phyloP scores from a whole-genome alignment of 2,797 vertebrate species.

The Fringilla coelebs region DNA sequence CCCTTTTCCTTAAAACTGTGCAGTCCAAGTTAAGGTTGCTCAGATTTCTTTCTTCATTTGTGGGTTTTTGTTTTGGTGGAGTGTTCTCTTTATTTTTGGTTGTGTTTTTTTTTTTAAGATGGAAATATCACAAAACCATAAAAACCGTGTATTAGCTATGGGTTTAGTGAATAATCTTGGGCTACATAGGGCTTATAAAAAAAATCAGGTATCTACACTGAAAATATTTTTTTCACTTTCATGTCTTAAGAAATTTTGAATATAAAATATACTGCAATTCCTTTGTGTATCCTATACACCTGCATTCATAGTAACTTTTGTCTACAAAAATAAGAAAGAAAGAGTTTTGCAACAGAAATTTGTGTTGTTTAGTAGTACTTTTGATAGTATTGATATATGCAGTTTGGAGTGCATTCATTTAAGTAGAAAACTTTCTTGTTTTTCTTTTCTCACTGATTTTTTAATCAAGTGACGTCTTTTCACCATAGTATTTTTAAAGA shows the following conservation, averaged over 20 bases:
- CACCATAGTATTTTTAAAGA: not conserved
- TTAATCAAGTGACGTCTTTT: not conserved
- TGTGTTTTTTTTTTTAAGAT: not conserved
- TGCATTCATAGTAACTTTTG: not conserved
- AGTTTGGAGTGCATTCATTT: not conserved
- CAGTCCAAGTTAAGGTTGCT: not conserved
- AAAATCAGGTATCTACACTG: not conserved
- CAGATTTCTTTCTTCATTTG: not conserved
- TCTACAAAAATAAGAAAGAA: not conserved
- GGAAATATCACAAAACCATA: not conserved
- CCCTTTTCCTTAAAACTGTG: not conserved
- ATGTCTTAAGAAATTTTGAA: not conserved
- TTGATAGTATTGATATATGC: not conserved
- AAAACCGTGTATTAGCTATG: accelerated
- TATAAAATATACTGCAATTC: not conserved
- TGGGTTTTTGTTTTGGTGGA: not conserved
- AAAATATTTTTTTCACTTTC: not conserved
- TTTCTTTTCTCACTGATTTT: not conserved
- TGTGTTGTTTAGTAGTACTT: not conserved
- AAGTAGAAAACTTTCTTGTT: not conserved
- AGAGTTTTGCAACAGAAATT: not conserved
- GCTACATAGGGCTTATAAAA: not conserved
- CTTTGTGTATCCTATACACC: not conserved
- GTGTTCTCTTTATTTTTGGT: not conserved
- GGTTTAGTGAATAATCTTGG: not conserved